Base-by-base conservation (phyloP, 2,888 invertebrate genomes). In the Eristalis tenax region DNA sequence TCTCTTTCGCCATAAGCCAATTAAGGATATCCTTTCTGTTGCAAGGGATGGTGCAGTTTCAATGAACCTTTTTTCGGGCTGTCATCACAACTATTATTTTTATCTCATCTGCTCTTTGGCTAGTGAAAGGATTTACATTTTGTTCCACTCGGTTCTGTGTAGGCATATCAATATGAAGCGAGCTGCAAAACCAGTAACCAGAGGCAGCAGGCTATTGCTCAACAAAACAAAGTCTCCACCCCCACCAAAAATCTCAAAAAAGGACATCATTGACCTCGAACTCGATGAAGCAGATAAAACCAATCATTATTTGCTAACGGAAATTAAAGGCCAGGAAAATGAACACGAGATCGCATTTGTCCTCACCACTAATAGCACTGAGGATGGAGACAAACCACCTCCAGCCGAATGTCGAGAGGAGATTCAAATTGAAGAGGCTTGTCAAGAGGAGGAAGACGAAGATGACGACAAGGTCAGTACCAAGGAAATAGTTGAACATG, bases 401-500 rank as follows among this genome's bases (percentile, higher is more conserved):
- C n/a, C 79, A 10, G 43, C 79, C 1, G 76, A 83, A 61, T 83
- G 79, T 23, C 35, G 35, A 11, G 85, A 85, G 43, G 85, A 81
- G 35, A 83, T 87, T 59, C 56, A 79, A 11, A 74, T 69, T 10
- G 74, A 84, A 5, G 81, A 84, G 43, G n/a, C 26, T 1, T 26
- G 63, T 22, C 65, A 85, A 2, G 65, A 66, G 3, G 43, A n/a
- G 1, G 32, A 59, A 8, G 69, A 73, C 3, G 28, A 77, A 1
- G 89, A 8, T 57, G 57, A 64, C 26, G 88, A 71, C 50, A 89
- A 89, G 5, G 85, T 87, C 2, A 89, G 90, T 5, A 90, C 90
- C 0, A 90, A 91, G 59, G 93, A 93, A 75, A 90, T 92, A 63
- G 89, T 92, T 4, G 93, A 93, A 78, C 93, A 93, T 85, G 91